phyloP scores from a whole-genome alignment of 2,113 vertebrate species.

The Elgaria multicarinata region DNA sequence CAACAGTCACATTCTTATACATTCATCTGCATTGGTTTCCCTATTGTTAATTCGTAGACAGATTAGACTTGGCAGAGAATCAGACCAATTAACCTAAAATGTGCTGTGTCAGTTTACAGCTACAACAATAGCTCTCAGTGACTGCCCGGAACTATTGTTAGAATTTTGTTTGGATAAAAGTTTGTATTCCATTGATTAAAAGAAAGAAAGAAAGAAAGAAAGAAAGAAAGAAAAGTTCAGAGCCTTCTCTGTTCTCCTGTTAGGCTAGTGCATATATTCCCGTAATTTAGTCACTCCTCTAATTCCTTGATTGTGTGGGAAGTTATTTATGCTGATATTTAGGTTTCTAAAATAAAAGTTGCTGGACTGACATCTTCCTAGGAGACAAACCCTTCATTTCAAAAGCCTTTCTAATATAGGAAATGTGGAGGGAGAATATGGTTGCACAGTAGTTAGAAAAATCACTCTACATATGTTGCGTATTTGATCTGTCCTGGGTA shows the following conservation, averaged over 20 bases:
- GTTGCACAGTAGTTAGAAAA: not conserved
- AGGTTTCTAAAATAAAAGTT: not conserved
- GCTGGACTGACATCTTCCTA: not conserved
- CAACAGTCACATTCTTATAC: constrained; percentile 41
- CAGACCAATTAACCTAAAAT: constrained; percentile 22
- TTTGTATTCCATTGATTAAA: not conserved
- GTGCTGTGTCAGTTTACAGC: constrained; percentile 29
- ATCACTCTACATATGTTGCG: not conserved
- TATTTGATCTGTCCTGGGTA: too few relatives aligned
- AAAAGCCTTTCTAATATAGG: not conserved
- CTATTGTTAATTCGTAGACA: constrained; percentile 24
- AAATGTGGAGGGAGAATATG: not conserved
- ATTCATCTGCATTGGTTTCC: constrained; percentile 35
- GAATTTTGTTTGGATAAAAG: constrained; percentile 1
- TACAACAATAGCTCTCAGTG: not conserved
- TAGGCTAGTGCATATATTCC: not conserved
- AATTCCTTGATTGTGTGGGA: constrained; percentile 10
- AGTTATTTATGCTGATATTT: not conserved
- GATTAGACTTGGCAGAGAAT: constrained; percentile 29
- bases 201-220: too few relatives aligned
- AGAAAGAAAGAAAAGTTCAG: not conserved
- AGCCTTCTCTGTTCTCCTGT: not conserved
- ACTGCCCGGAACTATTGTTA: not conserved
- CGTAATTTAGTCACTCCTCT: constrained; percentile 25
- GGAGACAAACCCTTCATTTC: not conserved